Conservation (phyloP, 1,140 invertebrate genomes). For the Drosophila pseudoananassae region DNA sequence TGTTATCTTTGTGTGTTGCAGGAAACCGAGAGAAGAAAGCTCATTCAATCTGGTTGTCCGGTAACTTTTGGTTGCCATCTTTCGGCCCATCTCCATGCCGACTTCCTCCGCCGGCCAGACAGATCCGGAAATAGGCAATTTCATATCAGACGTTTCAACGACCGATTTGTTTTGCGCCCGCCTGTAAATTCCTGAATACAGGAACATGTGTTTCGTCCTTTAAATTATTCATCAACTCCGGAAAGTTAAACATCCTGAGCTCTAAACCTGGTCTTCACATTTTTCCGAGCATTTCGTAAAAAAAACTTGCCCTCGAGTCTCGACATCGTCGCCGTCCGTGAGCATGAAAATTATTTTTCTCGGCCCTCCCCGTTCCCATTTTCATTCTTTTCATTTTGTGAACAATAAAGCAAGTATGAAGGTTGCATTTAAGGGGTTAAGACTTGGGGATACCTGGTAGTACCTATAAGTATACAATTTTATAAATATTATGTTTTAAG, state of each 20-base stretch:
- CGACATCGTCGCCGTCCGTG: constrained; percentile 54
- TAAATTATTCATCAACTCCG: constrained; percentile 73
- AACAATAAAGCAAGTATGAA: constrained; percentile 32
- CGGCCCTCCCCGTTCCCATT: constrained; percentile 6
- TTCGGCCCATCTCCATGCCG: constrained; percentile 8
- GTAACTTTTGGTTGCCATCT: constrained; percentile 20
- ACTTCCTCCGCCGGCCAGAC: constrained; percentile 47
- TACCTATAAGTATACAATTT: too few relatives aligned
- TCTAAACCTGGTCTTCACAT: constrained; percentile 43
- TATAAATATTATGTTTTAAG: too few relatives aligned
- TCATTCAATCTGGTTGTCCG: constrained; percentile 14
- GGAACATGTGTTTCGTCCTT: constrained; percentile 37
- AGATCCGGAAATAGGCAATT: constrained; percentile 78
- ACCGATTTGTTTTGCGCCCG: constrained; percentile 11
- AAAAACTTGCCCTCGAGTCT: constrained; percentile 71
- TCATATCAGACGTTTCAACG: constrained; percentile 58
- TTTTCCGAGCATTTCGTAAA: constrained; percentile 73
- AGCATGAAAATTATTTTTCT: constrained; percentile 75
- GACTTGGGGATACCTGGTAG: neutral
- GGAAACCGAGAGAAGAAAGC: constrained; percentile 8
- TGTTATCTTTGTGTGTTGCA: constrained; percentile 33
- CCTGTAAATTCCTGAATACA: constrained; percentile 6
- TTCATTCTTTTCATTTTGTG: neutral
- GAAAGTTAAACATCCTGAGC: constrained; percentile 42
- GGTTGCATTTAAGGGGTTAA: neutral